These are phyloP conservation scores for Vanessa cardui DNA, from an alignment of 2,888 invertebrate species.

Conservation along the genomic window DNA sequence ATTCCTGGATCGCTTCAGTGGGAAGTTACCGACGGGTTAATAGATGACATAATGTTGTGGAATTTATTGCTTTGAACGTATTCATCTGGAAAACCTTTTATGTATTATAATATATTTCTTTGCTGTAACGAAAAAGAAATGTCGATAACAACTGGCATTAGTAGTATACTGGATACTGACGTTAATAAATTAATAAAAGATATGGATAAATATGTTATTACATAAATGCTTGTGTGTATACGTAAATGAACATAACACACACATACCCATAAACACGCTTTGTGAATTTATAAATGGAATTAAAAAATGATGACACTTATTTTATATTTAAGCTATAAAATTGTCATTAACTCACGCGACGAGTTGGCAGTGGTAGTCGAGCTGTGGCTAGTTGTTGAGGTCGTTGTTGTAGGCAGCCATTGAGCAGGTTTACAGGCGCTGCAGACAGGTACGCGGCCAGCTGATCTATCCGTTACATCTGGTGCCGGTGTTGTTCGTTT, in stretches of 20 bases:
- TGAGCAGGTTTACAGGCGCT: slow-evolving; percentile 68
- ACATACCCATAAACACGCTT: no score
- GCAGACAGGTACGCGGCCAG: slow-evolving; percentile 54
- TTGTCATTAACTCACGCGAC: slow-evolving; percentile 73
- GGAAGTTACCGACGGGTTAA: slow-evolving; percentile 23
- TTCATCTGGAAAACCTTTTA: no score
- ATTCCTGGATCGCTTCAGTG: slow-evolving; percentile 37
- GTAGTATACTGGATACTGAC: no score
- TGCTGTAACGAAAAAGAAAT: no score
- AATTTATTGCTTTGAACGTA: neutral
- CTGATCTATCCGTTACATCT: slow-evolving; percentile 81
- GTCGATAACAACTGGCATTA: no score
- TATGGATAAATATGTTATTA: no score
- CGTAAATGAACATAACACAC: no score
- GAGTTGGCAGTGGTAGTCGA: slow-evolving; percentile 84
- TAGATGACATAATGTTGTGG: slow-evolving; percentile 14
- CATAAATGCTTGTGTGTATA: no score
- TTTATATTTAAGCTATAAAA: neutral
- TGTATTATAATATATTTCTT: no score
- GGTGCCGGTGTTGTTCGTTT: slow-evolving; percentile 80
- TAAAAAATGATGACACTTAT: neutral
- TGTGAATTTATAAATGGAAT: neutral
- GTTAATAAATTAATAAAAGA: neutral
- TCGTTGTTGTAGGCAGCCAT: slow-evolving; percentile 77
- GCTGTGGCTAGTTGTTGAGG: slow-evolving; percentile 82